Conservation (phyloP, 2,888 invertebrate genomes). For the Bombyx huttoni region DNA sequence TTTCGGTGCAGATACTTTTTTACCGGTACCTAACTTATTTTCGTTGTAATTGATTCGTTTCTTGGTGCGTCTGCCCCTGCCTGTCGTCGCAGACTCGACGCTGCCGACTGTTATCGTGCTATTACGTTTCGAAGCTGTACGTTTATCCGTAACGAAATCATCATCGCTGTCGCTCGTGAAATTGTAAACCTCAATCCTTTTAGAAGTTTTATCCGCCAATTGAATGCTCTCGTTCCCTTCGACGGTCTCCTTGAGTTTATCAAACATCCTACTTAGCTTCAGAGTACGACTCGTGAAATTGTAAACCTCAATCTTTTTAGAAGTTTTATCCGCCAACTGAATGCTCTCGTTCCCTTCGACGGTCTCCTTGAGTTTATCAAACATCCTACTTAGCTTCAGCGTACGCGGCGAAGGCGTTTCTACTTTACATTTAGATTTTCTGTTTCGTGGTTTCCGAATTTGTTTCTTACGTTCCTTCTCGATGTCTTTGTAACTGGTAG, state of each 20-base stretch:
- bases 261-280: slow-evolving; percentile 36
- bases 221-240: slow-evolving; percentile 25
- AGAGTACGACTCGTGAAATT: slow-evolving; percentile 42
- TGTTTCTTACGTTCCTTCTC: slow-evolving; percentile 31
- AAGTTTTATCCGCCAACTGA: slow-evolving; percentile 21
- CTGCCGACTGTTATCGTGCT: slow-evolving; percentile 20
- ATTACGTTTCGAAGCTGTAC: slow-evolving; percentile 18
- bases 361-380: slow-evolving; percentile 37
- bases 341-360: slow-evolving; percentile 25
- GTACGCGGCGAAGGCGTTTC: slow-evolving; percentile 28
- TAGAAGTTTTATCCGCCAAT: slow-evolving; percentile 20
- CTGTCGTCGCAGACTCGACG: slow-evolving; percentile 16
- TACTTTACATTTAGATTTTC: slow-evolving; percentile 13
- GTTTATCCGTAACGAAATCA: slow-evolving; percentile 33
- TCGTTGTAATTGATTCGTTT: slow-evolving; percentile 17
- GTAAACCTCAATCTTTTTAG: slow-evolving; percentile 23
- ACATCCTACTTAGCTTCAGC: slow-evolving; percentile 31
- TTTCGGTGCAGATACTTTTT: slow-evolving; percentile 8
- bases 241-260: slow-evolving; percentile 31
- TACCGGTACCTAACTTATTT: slow-evolving; percentile 17
- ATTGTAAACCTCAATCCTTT: slow-evolving; percentile 31
- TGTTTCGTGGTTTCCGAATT: slow-evolving; percentile 19
- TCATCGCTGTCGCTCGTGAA: slow-evolving; percentile 51
- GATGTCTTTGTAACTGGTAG: slow-evolving; percentile 42
- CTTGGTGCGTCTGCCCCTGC: slow-evolving; percentile 10